Evolutionary conservation across 2,888 invertebrate species (phyloP), one percentile per base, ranked within the genome.

Genomic region (Elmis aenea): DNA sequence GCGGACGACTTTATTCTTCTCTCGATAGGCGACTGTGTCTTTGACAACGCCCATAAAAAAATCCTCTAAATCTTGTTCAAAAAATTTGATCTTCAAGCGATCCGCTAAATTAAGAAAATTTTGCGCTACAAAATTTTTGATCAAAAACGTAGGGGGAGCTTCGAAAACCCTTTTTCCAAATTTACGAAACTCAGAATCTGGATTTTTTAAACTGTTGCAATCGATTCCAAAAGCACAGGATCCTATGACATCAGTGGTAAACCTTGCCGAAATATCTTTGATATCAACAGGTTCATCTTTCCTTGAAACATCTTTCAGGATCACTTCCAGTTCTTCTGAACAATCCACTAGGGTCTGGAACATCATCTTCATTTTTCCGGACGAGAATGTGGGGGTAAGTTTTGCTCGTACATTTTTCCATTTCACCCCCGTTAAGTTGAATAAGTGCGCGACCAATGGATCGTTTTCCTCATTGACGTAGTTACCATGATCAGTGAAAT

Each of bases 221-320:
- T 75, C 71, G 4, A 76, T 64, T 15, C 76, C 76, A 51, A 76
- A 77, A 9, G 74, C 75, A 26, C 74, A 70, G 24, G 69, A 71
- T 0, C 73, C 74, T 14, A 75, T 72, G 0, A 73, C 69, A 48
- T 75, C 73, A 5, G 69, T 69, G 1, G 72, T 71, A 42, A 62
- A 74, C 2, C 68, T 61, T 0, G 67, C 65, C 14, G 66, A 56
- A 4, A 68, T 33, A 18, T 69, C 68, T 48, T 68, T 68, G 2
- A 71, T 52, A 28, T 75, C 73, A 1, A 67, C 41, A 0, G 61
- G 55, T 5, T 50, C 31, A 4, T 21, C 52, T 33, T 29, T 55
- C 31, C 31, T 42, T 2, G 38, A 29, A 15, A 36, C 20, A 13
- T 52, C 24, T 4, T 51, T 36, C 13, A 64, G 26, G 13, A 51